Evolutionary conservation across 30 jellyfish, hydroid and myxozoan genomes (phyloP).

Genomic region (Catostylus mosaicus): DNA sequence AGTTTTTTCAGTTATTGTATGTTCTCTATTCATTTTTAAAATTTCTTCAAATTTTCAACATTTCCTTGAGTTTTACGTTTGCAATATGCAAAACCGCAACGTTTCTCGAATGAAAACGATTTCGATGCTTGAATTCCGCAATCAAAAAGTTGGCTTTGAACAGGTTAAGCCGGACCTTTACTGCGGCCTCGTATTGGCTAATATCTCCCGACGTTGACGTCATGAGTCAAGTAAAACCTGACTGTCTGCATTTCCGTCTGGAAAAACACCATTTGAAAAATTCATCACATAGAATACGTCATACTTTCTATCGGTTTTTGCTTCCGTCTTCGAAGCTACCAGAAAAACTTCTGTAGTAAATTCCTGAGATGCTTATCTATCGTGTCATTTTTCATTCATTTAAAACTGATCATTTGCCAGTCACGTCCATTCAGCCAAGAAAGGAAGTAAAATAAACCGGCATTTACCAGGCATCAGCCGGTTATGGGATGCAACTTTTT

Average conservation of each 20-base stretch:
- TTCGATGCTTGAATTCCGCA: not conserved
- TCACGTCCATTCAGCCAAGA: not conserved
- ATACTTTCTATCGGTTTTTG: not conserved
- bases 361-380: not conserved
- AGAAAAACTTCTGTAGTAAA: not conserved
- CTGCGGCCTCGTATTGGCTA: not conserved
- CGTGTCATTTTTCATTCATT: not conserved
- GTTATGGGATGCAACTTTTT: too few species aligned
- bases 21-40: slow-evolving; percentile 9
- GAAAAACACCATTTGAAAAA: not conserved
- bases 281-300: not conserved
- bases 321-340: not conserved
- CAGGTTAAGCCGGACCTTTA: not conserved
- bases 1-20: not conserved
- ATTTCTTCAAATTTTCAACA: not conserved
- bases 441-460: too few species aligned
- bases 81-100: not conserved
- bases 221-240: slow-evolving; percentile 6
- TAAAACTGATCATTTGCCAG: not conserved
- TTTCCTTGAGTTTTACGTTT: not conserved
- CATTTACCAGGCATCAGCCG: too few species aligned
- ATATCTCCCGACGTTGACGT: not conserved
- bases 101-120: not conserved
- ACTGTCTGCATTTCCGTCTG: slow-evolving; percentile 7
- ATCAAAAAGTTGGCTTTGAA: not conserved